Evolutionary conservation across 2,888 invertebrate genomes (phyloP), one percentile per base, ranked within the genome.

Genomic region (Ectemnius lituratus): DNA sequence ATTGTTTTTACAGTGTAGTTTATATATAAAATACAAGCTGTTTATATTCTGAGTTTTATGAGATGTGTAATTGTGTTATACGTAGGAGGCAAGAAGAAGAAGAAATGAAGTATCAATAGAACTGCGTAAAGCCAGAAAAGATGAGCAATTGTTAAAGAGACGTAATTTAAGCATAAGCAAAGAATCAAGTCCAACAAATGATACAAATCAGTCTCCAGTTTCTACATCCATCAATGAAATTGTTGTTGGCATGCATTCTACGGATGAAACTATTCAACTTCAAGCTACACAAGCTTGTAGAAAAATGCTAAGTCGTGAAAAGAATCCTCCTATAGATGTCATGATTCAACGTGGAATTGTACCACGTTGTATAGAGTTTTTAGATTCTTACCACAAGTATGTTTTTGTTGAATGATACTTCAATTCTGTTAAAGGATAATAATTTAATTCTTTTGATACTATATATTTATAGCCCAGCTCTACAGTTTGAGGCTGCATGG

Each of bases 401-500:
- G 92, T 59, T 18, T 46, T 58, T 2, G 18, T n/a, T 20, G 57
- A 46, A 14, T 23, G 37, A 23, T 46, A 45, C 59, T 62, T 37
- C 2, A 1, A 37, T 37, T 37, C 37, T 37, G 37, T 37, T 37
- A 37, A 11, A 8, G 2, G 8, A 37, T 6, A 4, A 37, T 37
- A 37, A 37, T 37, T 37, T 37, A 37, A 37, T 37, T 37, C 8
- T 37, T 37, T 11, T 65, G 62, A 28, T n/a, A 37, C 58, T 18
- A 20, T 70, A 52, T 61, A 20, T 57, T 65, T 66, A n/a, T 88
- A 96, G 96, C 81, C 91, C 94, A 0, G 92, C 94, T 63, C 91
- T 97, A 0, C 97, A 99, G 90, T 99, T 99, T 91, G 99, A 99
- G 91, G 96, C 98, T 0, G 96, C 98, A 0, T 99, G 99, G 99